phyloP scores from a whole-genome alignment of 2,888 invertebrate species.

The Andrena chrysosceles region DNA sequence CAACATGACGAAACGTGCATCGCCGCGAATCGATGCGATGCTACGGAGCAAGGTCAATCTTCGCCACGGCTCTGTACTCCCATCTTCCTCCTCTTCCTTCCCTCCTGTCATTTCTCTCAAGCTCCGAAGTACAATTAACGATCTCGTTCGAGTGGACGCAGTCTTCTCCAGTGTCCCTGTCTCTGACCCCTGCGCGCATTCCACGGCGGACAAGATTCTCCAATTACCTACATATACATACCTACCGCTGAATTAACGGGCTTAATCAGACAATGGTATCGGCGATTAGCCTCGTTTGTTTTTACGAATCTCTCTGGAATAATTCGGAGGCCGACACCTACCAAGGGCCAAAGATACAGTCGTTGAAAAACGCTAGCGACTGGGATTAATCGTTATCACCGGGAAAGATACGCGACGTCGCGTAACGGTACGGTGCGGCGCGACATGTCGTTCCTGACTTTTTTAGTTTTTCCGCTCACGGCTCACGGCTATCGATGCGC shows the following conservation, averaged over 20 bases:
- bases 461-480: neutral
- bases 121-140: slow-evolving; percentile 53
- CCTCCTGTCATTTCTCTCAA: slow-evolving; percentile 15
- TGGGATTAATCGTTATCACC: slow-evolving; percentile 35
- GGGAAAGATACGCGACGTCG: neutral
- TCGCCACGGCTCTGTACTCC: slow-evolving; percentile 10
- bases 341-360: neutral
- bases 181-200: slow-evolving; percentile 16
- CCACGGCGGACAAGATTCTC: slow-evolving; percentile 18
- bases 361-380: slow-evolving; percentile 15
- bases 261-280: slow-evolving; percentile 45
- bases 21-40: slow-evolving; percentile 1
- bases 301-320: slow-evolving; percentile 32
- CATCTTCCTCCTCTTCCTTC: neutral
- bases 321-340: slow-evolving; percentile 15
- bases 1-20: neutral
- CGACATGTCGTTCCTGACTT: neutral
- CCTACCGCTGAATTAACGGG: slow-evolving; percentile 40
- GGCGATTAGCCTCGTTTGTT: slow-evolving; percentile 38
- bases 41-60: slow-evolving; percentile 19
- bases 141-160: slow-evolving; percentile 30
- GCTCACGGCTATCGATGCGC: neutral
- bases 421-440: no score
- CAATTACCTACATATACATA: slow-evolving; percentile 3
- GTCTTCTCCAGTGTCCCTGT: neutral